A percentile compares a stretch with the other conserved stretches of the same genome.
Conservation (phyloP, 2,113 vertebrate species). For the Sterrhoptilus dennistouni region DNA sequence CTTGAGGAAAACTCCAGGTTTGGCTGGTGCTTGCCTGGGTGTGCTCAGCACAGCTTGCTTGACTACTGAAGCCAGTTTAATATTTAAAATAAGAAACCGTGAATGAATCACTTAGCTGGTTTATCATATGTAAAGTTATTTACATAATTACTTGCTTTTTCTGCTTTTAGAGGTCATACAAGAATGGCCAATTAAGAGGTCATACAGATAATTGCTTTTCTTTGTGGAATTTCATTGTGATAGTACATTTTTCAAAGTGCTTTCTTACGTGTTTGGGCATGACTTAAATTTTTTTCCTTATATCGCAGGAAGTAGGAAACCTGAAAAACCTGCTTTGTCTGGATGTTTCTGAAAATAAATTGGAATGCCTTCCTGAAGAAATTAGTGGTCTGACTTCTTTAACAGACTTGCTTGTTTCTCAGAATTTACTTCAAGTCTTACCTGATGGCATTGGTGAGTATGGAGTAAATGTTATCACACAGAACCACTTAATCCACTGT, state of each 20-base stretch:
- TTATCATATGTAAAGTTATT: background rate
- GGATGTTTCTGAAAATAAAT: constrained; percentile 96
- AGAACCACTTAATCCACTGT: background rate
- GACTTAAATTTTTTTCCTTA: constrained; percentile 37
- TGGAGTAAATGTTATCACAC: background rate
- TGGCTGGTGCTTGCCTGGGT: constrained; percentile 5
- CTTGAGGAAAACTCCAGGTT: background rate
- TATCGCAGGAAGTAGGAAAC: constrained; percentile 86
- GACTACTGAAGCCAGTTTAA: background rate
- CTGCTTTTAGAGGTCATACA: background rate
- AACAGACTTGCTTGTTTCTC: constrained; percentile 93
- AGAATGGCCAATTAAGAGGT: background rate
- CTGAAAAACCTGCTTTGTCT: constrained; percentile 93
- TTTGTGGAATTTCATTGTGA: background rate
- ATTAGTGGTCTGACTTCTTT: constrained; percentile 86
- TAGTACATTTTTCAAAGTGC: background rate
- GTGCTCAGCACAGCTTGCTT: background rate
- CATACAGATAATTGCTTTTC: background rate
- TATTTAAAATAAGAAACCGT: background rate
- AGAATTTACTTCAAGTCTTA: constrained; percentile 89
- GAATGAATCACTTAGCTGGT: background rate
- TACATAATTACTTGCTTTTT: background rate
- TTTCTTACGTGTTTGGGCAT: constrained; percentile 19
- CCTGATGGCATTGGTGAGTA: constrained; percentile 91
- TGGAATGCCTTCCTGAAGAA: constrained; percentile 93